Evolutionary conservation across 2,113 vertebrate genomes (phyloP), one percentile per base, ranked within the genome.

Genomic region (Pseudonaja textilis): DNA sequence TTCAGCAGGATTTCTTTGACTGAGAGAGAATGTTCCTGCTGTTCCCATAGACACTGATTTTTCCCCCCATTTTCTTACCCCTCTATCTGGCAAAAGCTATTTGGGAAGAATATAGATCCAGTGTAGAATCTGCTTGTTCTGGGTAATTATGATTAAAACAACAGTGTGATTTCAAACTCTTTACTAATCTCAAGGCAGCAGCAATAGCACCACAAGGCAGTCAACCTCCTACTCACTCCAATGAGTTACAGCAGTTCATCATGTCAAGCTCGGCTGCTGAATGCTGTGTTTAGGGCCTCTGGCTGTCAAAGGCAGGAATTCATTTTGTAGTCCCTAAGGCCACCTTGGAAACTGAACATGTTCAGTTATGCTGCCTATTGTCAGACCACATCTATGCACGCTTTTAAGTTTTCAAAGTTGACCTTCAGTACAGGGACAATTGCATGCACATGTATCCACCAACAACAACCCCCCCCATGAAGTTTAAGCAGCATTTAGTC

Each of bases 201-300:
- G 94, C 94, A 95, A 93, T 93, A 96, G 97, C 97, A 96, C 95
- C 96, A 96, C 93, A 96, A 97, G 96, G 96, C 96, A 94, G 56
- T 95, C 94, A 90, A 90, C 91, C 95, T 93, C 93, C 95, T 64
- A 23, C 50, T 94, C 93, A 69, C 96, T 95, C 96, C 59, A 88
- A 96, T 93, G 95, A 97, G 97, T 95, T 95, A 81, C 95, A 92
- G 97, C 97, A 96, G 97, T 98, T 98, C 94, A 96, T 98, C 98
- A 98, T 97, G 97, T 98, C 97, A 97, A 94, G 95, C 88, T 90
- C 23, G 0, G 88, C 96, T 97, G 96, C 52, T 9, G 96, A 97
- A 96, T 56, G 94, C 96, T 95, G 96, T 94, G 96, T 96, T 97
- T 96, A 52, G 95, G 95, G 97, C 97, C 96, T 94, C 97, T 96